Base-by-base conservation (phyloP, 2,113 vertebrate genomes). In the Irena cyanogastra region DNA sequence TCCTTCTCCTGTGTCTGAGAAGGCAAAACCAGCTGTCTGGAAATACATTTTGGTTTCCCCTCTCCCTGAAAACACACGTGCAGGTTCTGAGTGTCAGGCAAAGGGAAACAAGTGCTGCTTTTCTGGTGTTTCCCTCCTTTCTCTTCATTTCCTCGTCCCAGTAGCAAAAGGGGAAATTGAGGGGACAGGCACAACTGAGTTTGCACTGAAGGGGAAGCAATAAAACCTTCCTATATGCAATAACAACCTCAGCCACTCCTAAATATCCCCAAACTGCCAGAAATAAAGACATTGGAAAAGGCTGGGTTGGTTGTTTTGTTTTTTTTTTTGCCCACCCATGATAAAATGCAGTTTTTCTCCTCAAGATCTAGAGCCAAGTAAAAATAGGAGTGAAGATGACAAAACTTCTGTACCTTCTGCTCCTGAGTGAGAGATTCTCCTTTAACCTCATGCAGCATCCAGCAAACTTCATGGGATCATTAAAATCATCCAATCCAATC, bases 381-480 rank as follows among this genome's bases (percentile, higher is more conserved):
- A 56, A 93, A 83, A 78, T 2, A 68, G 61, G 57, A 94, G 37
- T 45, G 41, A 63, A 71, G 31, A 72, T 7, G 17, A 68, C 30
- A 78, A 87, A 95, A 82, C 17, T 63, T 35, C 54, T 87, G n/a
- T 72, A 85, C 84, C 84, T 93, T 68, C 75, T 81, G 72, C 81
- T 65, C 54, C 75, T 4, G 5, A 63, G 52, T 56, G 35, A 80
- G 33, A 84, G 24, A 17, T 13, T 39, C 44, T 74, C 69, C 75
- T 83, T 84, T 45, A 86, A 74, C 37, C 1, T 31, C 9, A 17
- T 10, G 49, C 60, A 49, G 27, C 61, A 20, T 1, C 3, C 7
- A 87, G 50, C 17, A 60, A 82, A 52, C 41, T 9, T 31, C 39
- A 14, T 21, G 41, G 45, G 37, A 30, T 39, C 7, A 1, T 28